Evolutionary conservation across 2,113 vertebrate species (phyloP), one percentile per base, ranked within the genome.

Genomic region (Apteryx owenii): DNA sequence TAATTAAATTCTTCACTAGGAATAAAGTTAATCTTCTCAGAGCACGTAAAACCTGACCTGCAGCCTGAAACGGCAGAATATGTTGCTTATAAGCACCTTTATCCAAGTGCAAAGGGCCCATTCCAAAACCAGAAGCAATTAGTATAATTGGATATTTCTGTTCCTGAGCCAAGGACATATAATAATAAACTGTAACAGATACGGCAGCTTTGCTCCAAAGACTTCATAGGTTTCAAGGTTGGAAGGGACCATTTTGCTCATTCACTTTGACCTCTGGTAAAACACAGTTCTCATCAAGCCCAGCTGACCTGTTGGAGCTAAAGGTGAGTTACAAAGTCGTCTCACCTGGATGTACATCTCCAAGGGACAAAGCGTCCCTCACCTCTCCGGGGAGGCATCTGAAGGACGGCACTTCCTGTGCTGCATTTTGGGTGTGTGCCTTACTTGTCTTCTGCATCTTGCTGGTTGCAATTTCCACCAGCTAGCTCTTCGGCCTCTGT

Each of bases 21-120:
- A 97, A 93, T 96, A 95, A 97, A 96, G 95, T 97, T 97, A 96
- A 98, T 98, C 97, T 97, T 93, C 97, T 95, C 94, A 64, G 85
- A 60, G 88, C 85, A 22, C 70, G 85, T 97, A 97, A 97, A 97
- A 94, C 85, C 95, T 96, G 96, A 98, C 94, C 91, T 5, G 7
- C 96, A 89, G 90, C 66, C 96, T 93, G 81, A 71, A 54, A 62
- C 25, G 94, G 70, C 91, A 93, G 90, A 82, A 93, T 58, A 60
- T 46, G 25, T 68, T 88, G 42, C 95, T 96, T 81, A 60, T 72
- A 88, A 85, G 81, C 77, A 44, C 86, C 70, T 75, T 91, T 78
- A 88, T 86, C 89, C 38, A 18, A 66, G 71, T 46, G n/a, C 25
- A 44, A 82, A 83, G 91, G 78, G n/a, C 86, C 65, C 12, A 10